A percentile compares a stretch with the other conserved stretches of the same genome.
These are phyloP conservation scores for Aspidiotus rigidus DNA, from an alignment of 2,888 invertebrate genomes.

Conservation along the genomic window DNA sequence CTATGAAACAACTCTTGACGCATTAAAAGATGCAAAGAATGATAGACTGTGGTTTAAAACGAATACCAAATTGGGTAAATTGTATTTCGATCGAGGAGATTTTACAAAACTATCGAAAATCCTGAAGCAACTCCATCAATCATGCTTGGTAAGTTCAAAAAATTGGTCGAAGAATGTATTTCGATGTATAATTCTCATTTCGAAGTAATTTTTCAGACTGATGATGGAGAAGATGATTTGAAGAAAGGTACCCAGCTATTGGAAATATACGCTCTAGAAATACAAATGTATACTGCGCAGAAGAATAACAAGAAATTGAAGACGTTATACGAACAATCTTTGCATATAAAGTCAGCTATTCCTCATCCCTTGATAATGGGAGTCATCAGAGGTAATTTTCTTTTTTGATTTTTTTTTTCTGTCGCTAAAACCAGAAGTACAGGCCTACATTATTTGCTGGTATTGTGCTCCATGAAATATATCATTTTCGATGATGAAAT, in stretches of 20 bases:
- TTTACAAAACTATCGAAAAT: slow-evolving; percentile 92
- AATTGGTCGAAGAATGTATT: background rate
- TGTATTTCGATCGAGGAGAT: slow-evolving; percentile 93
- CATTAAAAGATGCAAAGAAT: slow-evolving; percentile 94
- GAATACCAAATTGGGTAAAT: slow-evolving; percentile 94
- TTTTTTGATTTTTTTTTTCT: too few relatives aligned
- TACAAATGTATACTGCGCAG: slow-evolving; percentile 99
- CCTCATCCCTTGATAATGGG: slow-evolving; percentile 99
- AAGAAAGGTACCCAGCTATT: slow-evolving; percentile 95
- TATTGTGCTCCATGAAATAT: too few relatives aligned
- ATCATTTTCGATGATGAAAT: too few relatives aligned
- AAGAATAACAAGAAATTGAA: slow-evolving; percentile 98
- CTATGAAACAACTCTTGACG: slow-evolving; percentile 92
- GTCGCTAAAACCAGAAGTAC: too few relatives aligned
- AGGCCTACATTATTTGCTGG: too few relatives aligned
- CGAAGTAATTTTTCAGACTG: slow-evolving; percentile 57
- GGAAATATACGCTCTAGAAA: slow-evolving; percentile 97
- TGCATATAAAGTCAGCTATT: slow-evolving; percentile 98
- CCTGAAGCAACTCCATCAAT: slow-evolving; percentile 90
- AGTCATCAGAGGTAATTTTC: slow-evolving; percentile 79
- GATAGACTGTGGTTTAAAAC: slow-evolving; percentile 99
- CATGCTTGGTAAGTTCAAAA: slow-evolving; percentile 66
- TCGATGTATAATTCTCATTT: background rate
- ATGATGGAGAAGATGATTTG: slow-evolving; percentile 93
- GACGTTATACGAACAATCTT: slow-evolving; percentile 91